A percentile compares a stretch with the other conserved stretches of the same genome.
phyloP scores from a whole-genome alignment of 2,797 vertebrate genomes.

The Adrianichthys oophorus region DNA sequence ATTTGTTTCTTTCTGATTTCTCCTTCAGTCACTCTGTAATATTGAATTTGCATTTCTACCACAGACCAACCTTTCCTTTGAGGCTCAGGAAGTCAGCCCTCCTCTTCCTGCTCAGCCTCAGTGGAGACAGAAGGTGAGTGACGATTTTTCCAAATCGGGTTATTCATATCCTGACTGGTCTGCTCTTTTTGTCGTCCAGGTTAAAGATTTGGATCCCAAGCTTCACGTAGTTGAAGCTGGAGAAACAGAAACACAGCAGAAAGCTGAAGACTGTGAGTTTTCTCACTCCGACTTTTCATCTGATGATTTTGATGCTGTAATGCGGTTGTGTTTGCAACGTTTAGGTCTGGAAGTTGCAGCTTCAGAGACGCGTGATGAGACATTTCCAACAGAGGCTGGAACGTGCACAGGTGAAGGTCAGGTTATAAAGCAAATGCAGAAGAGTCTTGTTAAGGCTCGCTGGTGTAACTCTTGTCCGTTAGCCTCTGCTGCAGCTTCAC shows the following conservation, averaged over 20 bases:
- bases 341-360: slow-evolving; percentile 38
- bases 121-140: slow-evolving; percentile 70
- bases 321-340: background rate
- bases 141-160: background rate
- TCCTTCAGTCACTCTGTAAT: background rate
- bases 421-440: background rate
- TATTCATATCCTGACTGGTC: background rate
- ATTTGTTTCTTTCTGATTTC: too few species aligned
- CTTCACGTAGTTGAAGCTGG: slow-evolving; percentile 25
- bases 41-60: slow-evolving; percentile 3
- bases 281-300: background rate
- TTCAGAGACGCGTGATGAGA: slow-evolving; percentile 26
- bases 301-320: slow-evolving; percentile 3
- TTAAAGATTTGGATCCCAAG: slow-evolving; percentile 33
- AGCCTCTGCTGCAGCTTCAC: slow-evolving; percentile 8
- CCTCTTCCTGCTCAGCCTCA: slow-evolving; percentile 53
- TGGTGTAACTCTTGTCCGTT: background rate
- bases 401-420: slow-evolving; percentile 40
- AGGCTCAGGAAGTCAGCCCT: slow-evolving; percentile 74
- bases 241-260: slow-evolving; percentile 26
- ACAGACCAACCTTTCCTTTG: slow-evolving; percentile 76
- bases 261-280: slow-evolving; percentile 45
- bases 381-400: slow-evolving; percentile 22
- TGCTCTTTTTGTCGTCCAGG: slow-evolving; percentile 9
- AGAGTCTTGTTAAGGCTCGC: too few species aligned